A percentile compares a stretch with the other conserved stretches of the same genome.
These are phyloP conservation scores for Ophthalmolycus amberensis DNA, from an alignment of 2,113 vertebrate genomes.

Conservation along the genomic window DNA sequence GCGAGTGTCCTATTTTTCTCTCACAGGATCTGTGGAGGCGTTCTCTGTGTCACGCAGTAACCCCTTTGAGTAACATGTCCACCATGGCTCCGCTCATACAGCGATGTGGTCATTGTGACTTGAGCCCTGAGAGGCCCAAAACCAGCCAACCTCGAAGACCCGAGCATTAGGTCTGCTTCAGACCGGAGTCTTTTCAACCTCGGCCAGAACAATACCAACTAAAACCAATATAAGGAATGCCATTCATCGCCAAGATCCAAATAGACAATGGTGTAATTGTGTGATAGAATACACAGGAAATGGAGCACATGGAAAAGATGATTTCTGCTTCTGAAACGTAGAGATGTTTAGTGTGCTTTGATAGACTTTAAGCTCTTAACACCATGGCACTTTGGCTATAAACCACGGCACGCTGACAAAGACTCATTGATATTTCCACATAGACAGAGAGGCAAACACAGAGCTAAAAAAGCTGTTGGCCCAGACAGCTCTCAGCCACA, in stretches of 20 bases:
- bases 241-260: constrained; percentile 48
- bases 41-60: constrained; percentile 60
- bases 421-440: constrained; percentile 68
- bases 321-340: background rate
- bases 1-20: constrained; percentile 64
- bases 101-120: constrained; percentile 73
- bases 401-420: constrained; percentile 57
- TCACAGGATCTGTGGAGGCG: constrained; percentile 63
- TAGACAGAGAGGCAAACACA: constrained; percentile 40
- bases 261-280: constrained; percentile 50
- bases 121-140: constrained; percentile 65
- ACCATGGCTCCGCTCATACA: constrained; percentile 54
- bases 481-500: constrained; percentile 61
- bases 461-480: constrained; percentile 44
- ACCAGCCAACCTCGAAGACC: constrained; percentile 75
- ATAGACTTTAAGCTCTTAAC: constrained; percentile 37
- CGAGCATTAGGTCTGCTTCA: constrained; percentile 67
- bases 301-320: background rate
- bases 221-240: constrained; percentile 57
- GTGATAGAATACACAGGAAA: constrained; percentile 14
- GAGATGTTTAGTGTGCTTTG: constrained; percentile 34
- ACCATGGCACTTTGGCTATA: constrained; percentile 39
- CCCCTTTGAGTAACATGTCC: constrained; percentile 69
- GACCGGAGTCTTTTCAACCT: constrained; percentile 68
- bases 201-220: constrained; percentile 51